Evolutionary conservation across 2,888 invertebrate genomes (phyloP), one percentile per base, ranked within the genome.

Genomic region (Metellina segmentata): DNA sequence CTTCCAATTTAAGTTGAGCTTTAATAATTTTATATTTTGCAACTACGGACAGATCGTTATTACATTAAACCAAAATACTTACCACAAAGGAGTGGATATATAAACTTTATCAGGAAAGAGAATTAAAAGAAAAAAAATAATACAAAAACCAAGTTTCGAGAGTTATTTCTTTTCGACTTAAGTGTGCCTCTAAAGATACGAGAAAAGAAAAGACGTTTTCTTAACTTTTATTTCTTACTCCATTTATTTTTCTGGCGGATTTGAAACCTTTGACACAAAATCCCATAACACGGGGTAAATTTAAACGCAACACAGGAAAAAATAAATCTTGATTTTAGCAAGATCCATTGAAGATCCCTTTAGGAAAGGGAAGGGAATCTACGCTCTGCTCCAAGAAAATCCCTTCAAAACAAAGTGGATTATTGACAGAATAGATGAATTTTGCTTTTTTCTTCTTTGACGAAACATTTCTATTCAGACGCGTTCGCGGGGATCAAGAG

Each of bases 211-310:
- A 61, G 61, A 61, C 16, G 61, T 61, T 61, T 61, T 16, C 61
- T 61, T 61, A 61, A 61, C 61, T 61, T 61, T 61, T 61, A 61
- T 61, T 61, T 61, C 61, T 61, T 16, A 11, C 16, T 61, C 61
- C 61, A 61, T 72, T 77, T 77, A 49, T 49, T 51, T 77, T 51
- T 77, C 13, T 13, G 51, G n/a, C 8, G 77, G 77, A 77, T 52
- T 77, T 77, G 77, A 49, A 19, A 77, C 77, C 77, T 77, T 77
- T 77, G 77, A 51, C 77, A 77, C 77, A 16, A 77, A 77, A 77
- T 77, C 77, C 77, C 77, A 51, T 77, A 77, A 77, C 51, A 77
- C 77, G 48, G 77, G 77, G 51, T 77, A 77, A 77, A 77, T 77
- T 77, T 77, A 48, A 77, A 77, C 51, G 51, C 77, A 77, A 77